A percentile compares a stretch with the other conserved stretches of the same genome.
Evolutionary conservation across 2,113 vertebrate species (phyloP).

Genomic region (Dromiciops gliroides): DNA sequence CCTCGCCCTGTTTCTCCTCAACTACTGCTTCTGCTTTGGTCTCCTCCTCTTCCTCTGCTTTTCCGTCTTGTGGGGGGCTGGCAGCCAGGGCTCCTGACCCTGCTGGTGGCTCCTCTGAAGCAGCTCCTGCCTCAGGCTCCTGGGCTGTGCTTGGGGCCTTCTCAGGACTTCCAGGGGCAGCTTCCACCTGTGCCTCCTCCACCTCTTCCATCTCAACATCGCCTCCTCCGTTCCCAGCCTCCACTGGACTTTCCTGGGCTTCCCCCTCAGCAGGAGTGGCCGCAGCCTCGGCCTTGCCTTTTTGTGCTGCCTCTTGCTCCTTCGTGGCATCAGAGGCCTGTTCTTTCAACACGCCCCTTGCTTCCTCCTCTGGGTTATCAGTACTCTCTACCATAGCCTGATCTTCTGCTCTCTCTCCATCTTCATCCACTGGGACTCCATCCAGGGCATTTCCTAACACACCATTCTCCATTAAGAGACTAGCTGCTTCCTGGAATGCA

Average conservation of each 20-base stretch:
- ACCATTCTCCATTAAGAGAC: constrained; percentile 96
- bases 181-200: constrained; percentile 62
- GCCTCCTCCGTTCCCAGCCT: constrained; percentile 65
- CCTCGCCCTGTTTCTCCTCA: constrained; percentile 71
- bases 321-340: constrained; percentile 98
- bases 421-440: constrained; percentile 94
- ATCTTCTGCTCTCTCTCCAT: constrained; percentile 87
- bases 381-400: constrained; percentile 89
- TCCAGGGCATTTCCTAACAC: constrained; percentile 96
- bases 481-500: constrained; percentile 96
- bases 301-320: constrained; percentile 85
- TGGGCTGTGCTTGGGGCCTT: constrained; percentile 60
- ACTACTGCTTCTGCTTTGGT: constrained; percentile 44
- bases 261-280: constrained; percentile 30
- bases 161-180: constrained; percentile 18
- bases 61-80: constrained; percentile 48
- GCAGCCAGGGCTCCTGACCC: constrained; percentile 44
- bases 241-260: constrained; percentile 69
- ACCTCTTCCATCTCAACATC: constrained; percentile 74
- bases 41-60: constrained; percentile 65
- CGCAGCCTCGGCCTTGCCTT: constrained; percentile 71
- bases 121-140: no score
- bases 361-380: constrained; percentile 92
- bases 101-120: no score
- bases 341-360: constrained; percentile 95